phyloP scores from a whole-genome alignment of 2,113 vertebrate species.

The Pterocles orientalis region DNA sequence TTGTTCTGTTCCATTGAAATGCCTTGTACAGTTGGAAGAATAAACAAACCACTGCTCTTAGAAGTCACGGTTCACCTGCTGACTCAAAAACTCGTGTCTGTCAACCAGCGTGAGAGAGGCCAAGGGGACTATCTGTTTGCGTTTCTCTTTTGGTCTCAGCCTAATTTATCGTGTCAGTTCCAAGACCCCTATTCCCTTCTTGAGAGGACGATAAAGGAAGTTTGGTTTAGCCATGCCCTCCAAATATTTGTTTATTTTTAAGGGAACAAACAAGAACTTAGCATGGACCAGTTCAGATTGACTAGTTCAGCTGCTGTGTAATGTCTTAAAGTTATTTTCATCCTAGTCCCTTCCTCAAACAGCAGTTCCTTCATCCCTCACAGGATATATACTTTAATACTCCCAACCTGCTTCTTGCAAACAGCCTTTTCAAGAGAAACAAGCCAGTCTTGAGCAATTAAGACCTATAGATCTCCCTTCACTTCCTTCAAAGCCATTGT shows the following conservation, averaged over 20 bases:
- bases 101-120: constrained; percentile 20
- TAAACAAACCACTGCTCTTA: constrained; percentile 47
- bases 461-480: constrained; percentile 61
- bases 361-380: not conserved
- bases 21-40: constrained; percentile 26
- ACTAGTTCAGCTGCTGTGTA: not conserved
- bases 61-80: constrained; percentile 58
- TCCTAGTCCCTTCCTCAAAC: not conserved
- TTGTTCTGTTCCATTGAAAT: constrained; percentile 10
- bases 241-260: constrained; percentile 26
- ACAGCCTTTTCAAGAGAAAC: constrained; percentile 58
- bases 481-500: constrained; percentile 70
- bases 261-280: constrained; percentile 26
- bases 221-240: not conserved
- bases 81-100: constrained; percentile 35
- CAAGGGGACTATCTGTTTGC: constrained; percentile 37
- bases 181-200: constrained; percentile 34
- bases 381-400: constrained; percentile 41
- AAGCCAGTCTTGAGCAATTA: constrained; percentile 66
- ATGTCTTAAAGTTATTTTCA: not conserved
- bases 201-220: not conserved
- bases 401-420: constrained; percentile 43
- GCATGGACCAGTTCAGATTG: not conserved
- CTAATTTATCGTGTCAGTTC: constrained; percentile 47
- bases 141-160: constrained; percentile 11